These are phyloP conservation scores for Latrodectus geometricus DNA, from an alignment of 1,140 invertebrate species.

Conservation along the genomic window DNA sequence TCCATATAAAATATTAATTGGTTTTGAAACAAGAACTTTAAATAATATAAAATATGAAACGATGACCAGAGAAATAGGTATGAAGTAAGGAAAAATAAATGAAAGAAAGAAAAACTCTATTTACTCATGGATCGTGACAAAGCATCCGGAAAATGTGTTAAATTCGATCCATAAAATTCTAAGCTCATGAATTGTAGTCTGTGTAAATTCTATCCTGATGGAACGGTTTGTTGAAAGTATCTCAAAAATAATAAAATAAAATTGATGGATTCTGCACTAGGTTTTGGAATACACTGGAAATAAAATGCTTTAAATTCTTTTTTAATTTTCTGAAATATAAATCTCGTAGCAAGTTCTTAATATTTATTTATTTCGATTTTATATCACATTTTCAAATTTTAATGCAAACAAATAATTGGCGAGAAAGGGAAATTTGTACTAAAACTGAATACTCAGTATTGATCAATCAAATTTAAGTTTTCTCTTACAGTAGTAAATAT, in stretches of 20 bases:
- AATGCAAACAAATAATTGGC: neutral
- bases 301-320: neutral
- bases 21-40: neutral
- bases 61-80: neutral
- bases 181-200: slow-evolving; percentile 21
- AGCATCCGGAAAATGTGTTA: slow-evolving; percentile 44
- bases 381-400: neutral
- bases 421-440: no score
- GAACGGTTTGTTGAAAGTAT: neutral
- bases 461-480: no score
- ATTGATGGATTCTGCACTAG: neutral
- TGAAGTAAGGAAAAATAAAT: slow-evolving; percentile 40
- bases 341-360: neutral
- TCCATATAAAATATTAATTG: no score
- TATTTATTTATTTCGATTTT: neutral
- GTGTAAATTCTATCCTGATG: neutral
- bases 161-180: slow-evolving; percentile 39
- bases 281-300: neutral
- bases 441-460: no score
- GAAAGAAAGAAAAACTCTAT: slow-evolving; percentile 15
- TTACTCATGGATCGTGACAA: slow-evolving; percentile 45
- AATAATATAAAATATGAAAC: neutral
- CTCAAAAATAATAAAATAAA: neutral
- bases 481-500: no score
- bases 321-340: neutral